Evolutionary conservation across 2,797 vertebrate species (phyloP), one percentile per base, ranked within the genome.

Genomic region (Rhinichthys osculus): DNA sequence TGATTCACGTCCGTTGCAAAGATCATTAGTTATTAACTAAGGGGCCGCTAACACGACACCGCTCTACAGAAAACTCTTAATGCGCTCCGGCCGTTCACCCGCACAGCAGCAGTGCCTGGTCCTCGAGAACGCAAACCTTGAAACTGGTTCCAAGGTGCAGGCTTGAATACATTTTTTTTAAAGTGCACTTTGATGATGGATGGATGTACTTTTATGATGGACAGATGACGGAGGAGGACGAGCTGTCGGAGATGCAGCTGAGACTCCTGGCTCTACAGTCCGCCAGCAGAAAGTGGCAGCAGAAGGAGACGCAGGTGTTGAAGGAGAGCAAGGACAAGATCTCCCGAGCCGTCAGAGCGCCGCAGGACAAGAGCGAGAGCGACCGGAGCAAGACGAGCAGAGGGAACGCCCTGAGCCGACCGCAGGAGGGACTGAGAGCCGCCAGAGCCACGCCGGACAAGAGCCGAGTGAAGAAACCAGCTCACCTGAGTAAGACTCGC

Each of bases 261-360:
- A 96, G 98, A 23, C 97, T 99, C 87, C 93, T 99, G 78, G 98
- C 98, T 3, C 95, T 99, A 90, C 98, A 99, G 92, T 99, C 98
- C 23, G 98, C 98, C 86, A 99, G 98, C 94, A 97, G 97, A 92
- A 98, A 97, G 92, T 99, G 98, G 98, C 98, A 99, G 85, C 98
- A 99, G 87, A 98, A 99, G 91, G 98, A 99, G 87, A 97, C 97
- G 90, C 96, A 99, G 90, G 98, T 98, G 92, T 96, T 99, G 97
- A 98, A 97, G 93, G 97, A 96, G 93, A 98, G 98, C 94, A 98
- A 97, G 88, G 97, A 99, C 89, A 97, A 97, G 90, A 93, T 91
- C 87, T 93, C 84, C 14, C 44, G 54, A 71, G 4, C 84, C 11
- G 9, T 30, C 5, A 66, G 82, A 4, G 33, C 50, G 38, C n/a